phyloP scores from a whole-genome alignment of 1,140 invertebrate genomes.

The Hycleus cichorii region DNA sequence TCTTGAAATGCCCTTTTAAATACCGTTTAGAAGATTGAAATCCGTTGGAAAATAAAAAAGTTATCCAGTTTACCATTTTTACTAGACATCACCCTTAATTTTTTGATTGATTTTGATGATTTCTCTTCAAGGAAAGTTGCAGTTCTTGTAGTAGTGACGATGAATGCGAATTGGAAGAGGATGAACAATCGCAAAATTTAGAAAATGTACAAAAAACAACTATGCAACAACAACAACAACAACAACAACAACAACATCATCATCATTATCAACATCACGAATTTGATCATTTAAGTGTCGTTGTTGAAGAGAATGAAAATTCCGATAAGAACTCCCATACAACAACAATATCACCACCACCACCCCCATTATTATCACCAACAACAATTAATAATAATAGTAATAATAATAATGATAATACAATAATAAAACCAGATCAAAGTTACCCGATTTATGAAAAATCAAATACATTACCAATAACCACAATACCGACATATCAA shows the following conservation, averaged over 20 bases:
- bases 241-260: no score
- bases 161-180: slow-evolving; percentile 43
- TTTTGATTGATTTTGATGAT: no score
- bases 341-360: not conserved
- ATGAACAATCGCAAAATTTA: slow-evolving; percentile 37
- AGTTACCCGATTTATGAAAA: slow-evolving; percentile 30
- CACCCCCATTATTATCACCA: not conserved
- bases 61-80: no score
- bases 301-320: slow-evolving; percentile 61
- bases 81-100: no score
- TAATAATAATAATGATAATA: slow-evolving; percentile 10
- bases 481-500: no score
- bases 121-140: slow-evolving; percentile 27
- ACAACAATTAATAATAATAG: not conserved
- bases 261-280: slow-evolving; percentile 46
- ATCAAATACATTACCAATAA: slow-evolving; percentile 13
- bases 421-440: slow-evolving; percentile 33
- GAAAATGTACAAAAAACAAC: slow-evolving; percentile 40
- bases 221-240: slow-evolving; percentile 10
- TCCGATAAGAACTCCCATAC: slow-evolving; percentile 40
- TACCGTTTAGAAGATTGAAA: no score
- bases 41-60: no score
- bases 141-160: slow-evolving; percentile 27
- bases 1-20: no score
- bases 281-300: slow-evolving; percentile 67